Evolutionary conservation across 2,797 vertebrate genomes (phyloP).

Genomic region (Acridotheres tristis): DNA sequence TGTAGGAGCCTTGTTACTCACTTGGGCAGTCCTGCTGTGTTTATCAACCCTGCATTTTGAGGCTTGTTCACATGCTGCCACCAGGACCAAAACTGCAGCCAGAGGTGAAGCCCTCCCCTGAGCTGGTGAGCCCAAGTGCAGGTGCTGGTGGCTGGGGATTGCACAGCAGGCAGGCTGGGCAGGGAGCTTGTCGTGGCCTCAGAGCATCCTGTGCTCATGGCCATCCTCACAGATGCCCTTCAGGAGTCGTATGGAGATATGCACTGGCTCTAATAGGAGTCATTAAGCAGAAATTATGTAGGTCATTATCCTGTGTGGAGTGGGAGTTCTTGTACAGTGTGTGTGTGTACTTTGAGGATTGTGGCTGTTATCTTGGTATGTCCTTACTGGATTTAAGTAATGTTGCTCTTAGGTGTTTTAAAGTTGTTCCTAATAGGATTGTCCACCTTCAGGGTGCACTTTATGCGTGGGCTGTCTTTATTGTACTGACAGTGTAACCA

Average conservation of each 20-base stretch:
- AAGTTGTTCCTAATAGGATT: not conserved
- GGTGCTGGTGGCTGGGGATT: rapidly evolving
- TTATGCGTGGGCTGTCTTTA: not conserved
- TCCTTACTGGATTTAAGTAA: not conserved
- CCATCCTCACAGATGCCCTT: not conserved
- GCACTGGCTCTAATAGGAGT: not conserved
- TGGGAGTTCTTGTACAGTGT: not conserved
- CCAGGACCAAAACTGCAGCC: not conserved
- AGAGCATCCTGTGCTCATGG: not conserved
- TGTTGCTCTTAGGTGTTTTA: not conserved
- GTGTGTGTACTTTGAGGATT: not conserved
- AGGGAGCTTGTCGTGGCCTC: not conserved
- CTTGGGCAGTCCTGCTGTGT: not conserved
- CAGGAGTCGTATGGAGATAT: not conserved
- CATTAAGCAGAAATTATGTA: conserved; percentile 35
- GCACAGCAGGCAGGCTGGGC: not conserved
- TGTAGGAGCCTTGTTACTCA: not conserved
- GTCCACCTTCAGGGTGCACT: not conserved
- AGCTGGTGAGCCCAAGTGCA: not conserved
- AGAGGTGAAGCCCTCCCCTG: not conserved
- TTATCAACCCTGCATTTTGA: not conserved
- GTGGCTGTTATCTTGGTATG: not conserved
- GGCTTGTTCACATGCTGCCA: not conserved
- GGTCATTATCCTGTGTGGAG: not conserved
- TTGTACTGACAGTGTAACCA: not conserved